A percentile compares a stretch with the other conserved stretches of the same genome.
Evolutionary conservation across 2,797 vertebrate species (phyloP).

Genomic region (Sebastes kiyomatsui): DNA sequence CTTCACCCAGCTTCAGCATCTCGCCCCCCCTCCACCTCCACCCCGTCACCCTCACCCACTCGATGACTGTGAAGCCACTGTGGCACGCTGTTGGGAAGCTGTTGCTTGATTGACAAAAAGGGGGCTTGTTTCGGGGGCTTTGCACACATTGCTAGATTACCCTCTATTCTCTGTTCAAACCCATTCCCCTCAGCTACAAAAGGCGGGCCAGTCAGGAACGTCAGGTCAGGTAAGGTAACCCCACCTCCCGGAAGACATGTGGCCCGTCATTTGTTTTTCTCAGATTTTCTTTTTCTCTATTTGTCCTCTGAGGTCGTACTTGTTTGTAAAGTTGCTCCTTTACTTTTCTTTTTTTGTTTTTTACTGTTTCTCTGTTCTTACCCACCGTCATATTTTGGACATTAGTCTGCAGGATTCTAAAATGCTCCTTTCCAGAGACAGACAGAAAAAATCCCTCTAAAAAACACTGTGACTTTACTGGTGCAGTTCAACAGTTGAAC

Average conservation of each 20-base stretch:
- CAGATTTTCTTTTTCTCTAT: slow-evolving; percentile 58
- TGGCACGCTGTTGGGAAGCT: slow-evolving; percentile 64
- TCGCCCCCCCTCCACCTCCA: slow-evolving; percentile 6
- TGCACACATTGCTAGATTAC: slow-evolving; percentile 83
- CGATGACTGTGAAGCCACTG: slow-evolving; percentile 72
- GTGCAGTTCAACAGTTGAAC: slow-evolving; percentile 42
- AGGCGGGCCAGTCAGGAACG: slow-evolving; percentile 84
- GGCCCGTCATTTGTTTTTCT: slow-evolving; percentile 73
- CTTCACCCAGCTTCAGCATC: slow-evolving; percentile 44
- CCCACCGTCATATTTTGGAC: slow-evolving; percentile 71
- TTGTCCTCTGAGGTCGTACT: slow-evolving; percentile 64
- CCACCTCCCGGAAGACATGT: slow-evolving; percentile 72
- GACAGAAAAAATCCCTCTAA: slow-evolving; percentile 18
- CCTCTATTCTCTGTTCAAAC: slow-evolving; percentile 89
- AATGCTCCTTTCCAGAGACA: slow-evolving; percentile 54
- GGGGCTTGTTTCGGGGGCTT: slow-evolving; percentile 71
- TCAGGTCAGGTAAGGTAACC: slow-evolving; percentile 82
- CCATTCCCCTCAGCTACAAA: slow-evolving; percentile 87
- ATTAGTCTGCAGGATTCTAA: slow-evolving; percentile 81
- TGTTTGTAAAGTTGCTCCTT: slow-evolving; percentile 71
- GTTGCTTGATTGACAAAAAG: slow-evolving; percentile 68
- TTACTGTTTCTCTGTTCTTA: slow-evolving; percentile 68
- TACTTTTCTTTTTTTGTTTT: slow-evolving; percentile 37
- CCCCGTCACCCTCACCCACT: slow-evolving; percentile 34
- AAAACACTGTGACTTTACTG: slow-evolving; percentile 37